Evolutionary conservation across 2,888 invertebrate species (phyloP).

Genomic region (Frankliniella intonsa): DNA sequence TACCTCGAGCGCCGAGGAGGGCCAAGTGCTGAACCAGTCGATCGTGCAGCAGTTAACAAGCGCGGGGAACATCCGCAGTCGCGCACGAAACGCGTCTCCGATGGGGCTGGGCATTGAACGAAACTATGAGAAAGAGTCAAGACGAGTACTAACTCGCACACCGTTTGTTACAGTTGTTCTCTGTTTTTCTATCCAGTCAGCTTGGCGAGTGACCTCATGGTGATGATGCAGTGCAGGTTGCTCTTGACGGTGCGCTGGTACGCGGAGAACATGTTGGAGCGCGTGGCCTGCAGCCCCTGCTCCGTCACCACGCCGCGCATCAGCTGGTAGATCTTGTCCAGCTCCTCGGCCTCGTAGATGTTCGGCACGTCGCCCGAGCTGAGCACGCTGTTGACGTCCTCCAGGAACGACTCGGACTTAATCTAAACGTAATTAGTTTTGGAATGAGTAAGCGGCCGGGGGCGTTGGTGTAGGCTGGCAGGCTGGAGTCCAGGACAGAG

Average conservation of each 20-base stretch:
- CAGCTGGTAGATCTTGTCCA: constrained; percentile 66
- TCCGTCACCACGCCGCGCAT: constrained; percentile 74
- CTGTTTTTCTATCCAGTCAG: not conserved
- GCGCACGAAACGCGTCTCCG: constrained; percentile 72
- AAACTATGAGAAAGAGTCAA: constrained; percentile 13
- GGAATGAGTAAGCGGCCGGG: no score
- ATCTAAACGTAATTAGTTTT: constrained; percentile 53
- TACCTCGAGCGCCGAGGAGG: constrained; percentile 76
- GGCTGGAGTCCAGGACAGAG: not conserved
- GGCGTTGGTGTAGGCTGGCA: not conserved
- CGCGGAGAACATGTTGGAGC: constrained; percentile 76
- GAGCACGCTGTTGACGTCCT: constrained; percentile 81
- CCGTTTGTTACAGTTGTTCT: no score
- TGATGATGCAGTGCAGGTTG: constrained; percentile 76
- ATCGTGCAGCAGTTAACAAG: constrained; percentile 89
- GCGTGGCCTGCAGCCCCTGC: constrained; percentile 68
- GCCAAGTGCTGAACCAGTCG: constrained; percentile 91
- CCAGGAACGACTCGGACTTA: constrained; percentile 80
- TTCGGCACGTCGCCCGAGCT: constrained; percentile 89
- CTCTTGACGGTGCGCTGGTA: constrained; percentile 74
- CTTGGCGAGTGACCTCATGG: constrained; percentile 54
- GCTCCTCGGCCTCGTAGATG: constrained; percentile 76
- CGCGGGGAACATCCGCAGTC: constrained; percentile 82
- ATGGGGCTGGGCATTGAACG: constrained; percentile 59
- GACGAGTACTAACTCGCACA: not conserved